Percentiles rank a stretch among this genome's conserved stretches.
phyloP scores from a whole-genome alignment of 1,140 invertebrate species.

The Globodera ellingtonae region DNA sequence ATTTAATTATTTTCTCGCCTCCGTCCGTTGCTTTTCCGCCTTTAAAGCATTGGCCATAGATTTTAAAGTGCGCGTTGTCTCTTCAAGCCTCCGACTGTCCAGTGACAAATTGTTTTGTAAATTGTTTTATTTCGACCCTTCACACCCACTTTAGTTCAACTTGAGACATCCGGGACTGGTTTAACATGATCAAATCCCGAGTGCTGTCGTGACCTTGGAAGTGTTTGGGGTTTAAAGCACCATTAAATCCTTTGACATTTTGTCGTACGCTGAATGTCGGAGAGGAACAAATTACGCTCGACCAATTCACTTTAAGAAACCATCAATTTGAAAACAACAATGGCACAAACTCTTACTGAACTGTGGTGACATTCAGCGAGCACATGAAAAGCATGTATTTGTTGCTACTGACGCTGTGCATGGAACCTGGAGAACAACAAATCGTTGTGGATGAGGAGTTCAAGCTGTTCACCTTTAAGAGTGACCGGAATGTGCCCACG shows the following conservation, averaged over 20 bases:
- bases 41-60: conserved; percentile 65
- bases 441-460: neutral
- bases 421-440: conserved; percentile 61
- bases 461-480: conserved; percentile 47
- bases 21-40: conserved; percentile 67
- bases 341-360: conserved; percentile 34
- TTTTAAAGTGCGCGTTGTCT: conserved; percentile 67
- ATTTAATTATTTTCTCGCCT: conserved; percentile 33
- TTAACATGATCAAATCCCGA: conserved; percentile 67
- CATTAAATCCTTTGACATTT: conserved; percentile 62
- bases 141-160: conserved; percentile 65
- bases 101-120: neutral
- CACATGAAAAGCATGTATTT: conserved; percentile 67
- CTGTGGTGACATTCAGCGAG: conserved; percentile 66
- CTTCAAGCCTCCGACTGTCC: conserved; percentile 66
- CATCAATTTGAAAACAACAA: neutral
- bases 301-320: conserved; percentile 41
- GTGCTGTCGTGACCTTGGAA: conserved; percentile 68
- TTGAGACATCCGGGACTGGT: conserved; percentile 66
- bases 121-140: neutral
- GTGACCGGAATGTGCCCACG: conserved; percentile 42
- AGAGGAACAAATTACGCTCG: conserved; percentile 49
- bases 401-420: conserved; percentile 66
- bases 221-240: conserved; percentile 65
- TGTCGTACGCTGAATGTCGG: conserved; percentile 41